phyloP scores from a whole-genome alignment of 2,888 invertebrate genomes.

The Stenolophus ochropezus region DNA sequence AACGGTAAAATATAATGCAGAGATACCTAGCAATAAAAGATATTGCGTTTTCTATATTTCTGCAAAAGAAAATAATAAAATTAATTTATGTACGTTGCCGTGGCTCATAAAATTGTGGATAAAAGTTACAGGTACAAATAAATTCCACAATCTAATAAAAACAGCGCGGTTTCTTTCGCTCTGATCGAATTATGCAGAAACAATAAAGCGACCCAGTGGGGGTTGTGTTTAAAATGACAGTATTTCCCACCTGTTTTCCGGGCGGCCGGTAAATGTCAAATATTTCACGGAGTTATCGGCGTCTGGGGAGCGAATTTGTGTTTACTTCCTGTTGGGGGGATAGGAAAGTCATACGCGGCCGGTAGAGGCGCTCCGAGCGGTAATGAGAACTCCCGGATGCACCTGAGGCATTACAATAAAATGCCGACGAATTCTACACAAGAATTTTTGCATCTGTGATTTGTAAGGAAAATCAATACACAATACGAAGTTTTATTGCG shows the following conservation, averaged over 20 bases:
- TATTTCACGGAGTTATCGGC: conserved; percentile 57
- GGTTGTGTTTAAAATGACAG: conserved; percentile 68
- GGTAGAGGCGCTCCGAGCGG: conserved; percentile 26
- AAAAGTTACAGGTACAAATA: conserved; percentile 40
- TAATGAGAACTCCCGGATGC: conserved; percentile 51
- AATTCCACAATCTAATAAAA: conserved; percentile 38
- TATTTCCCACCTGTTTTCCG: conserved; percentile 70
- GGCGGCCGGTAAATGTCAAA: conserved; percentile 59
- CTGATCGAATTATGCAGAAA: conserved; percentile 57
- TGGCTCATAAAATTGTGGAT: conserved; percentile 20
- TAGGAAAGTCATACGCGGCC: conserved; percentile 44
- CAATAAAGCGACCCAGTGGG: conserved; percentile 50
- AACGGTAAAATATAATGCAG: conserved; percentile 26
- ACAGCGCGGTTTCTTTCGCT: background rate
- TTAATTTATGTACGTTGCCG: conserved; percentile 33
- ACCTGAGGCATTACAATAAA: conserved; percentile 57
- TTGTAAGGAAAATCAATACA: conserved; percentile 22
- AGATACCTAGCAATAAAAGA: conserved; percentile 38
- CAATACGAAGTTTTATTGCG: background rate
- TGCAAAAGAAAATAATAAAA: conserved; percentile 41
- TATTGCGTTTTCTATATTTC: conserved; percentile 44
- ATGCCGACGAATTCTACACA: conserved; percentile 31
- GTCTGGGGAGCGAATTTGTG: conserved; percentile 52
- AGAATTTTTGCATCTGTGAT: conserved; percentile 26
- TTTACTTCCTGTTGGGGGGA: conserved; percentile 35